Evolutionary conservation across 2,888 invertebrate species (phyloP).

Genomic region (Villa cingulata): DNA sequence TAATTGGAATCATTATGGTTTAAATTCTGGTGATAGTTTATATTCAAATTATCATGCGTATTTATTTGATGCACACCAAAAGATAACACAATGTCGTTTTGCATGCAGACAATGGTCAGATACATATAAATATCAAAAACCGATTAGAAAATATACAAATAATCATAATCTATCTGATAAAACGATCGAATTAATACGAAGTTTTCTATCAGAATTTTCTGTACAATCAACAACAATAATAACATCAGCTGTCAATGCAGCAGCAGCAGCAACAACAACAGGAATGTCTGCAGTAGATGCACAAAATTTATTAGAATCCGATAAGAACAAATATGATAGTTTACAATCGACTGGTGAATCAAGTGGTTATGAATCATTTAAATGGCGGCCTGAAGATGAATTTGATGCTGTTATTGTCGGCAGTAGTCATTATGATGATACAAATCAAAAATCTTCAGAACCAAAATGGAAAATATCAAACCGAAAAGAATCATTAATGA

Average conservation of each 20-base stretch:
- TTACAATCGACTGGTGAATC: conserved; percentile 55
- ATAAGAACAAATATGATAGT: conserved; percentile 41
- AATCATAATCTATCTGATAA: conserved; percentile 25
- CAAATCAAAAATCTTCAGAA: conserved; percentile 21
- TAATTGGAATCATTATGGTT: conserved; percentile 42
- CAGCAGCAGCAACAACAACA: not conserved
- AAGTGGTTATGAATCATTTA: conserved; percentile 65
- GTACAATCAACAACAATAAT: not conserved
- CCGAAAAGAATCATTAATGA: conserved; percentile 26
- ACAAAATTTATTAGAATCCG: conserved; percentile 17
- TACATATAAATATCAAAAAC: conserved; percentile 51
- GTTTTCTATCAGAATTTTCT: conserved; percentile 31
- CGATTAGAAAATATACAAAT: conserved; percentile 22
- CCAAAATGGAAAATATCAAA: conserved; percentile 28
- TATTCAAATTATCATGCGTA: conserved; percentile 77
- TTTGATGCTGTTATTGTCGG: conserved; percentile 17
- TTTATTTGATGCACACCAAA: conserved; percentile 67
- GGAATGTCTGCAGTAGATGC: conserved; percentile 4
- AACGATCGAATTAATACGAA: conserved; percentile 26
- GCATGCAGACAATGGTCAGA: conserved; percentile 71
- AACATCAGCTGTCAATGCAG: not conserved
- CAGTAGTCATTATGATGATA: conserved; percentile 22
- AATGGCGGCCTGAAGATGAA: conserved; percentile 43
- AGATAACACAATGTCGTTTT: conserved; percentile 56
- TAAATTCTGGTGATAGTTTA: conserved; percentile 47